These are phyloP conservation scores for Aspidiotus destructor DNA, from an alignment of 2,888 invertebrate species.

Conservation along the genomic window DNA sequence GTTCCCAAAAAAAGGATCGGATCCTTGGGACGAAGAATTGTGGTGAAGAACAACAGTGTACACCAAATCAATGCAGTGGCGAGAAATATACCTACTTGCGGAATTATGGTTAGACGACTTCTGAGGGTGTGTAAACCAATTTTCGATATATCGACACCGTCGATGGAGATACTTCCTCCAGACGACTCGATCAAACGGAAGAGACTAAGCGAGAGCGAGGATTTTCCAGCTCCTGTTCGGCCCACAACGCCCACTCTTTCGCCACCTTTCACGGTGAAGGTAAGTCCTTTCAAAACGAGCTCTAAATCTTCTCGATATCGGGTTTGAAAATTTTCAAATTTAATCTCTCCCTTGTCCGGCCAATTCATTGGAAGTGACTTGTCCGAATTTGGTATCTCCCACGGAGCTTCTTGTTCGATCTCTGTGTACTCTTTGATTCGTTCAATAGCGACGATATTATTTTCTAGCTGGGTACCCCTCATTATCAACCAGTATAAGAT, in stretches of 20 bases:
- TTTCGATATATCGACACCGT: conserved; percentile 67
- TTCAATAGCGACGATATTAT: conserved; percentile 94
- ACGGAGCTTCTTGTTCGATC: conserved; percentile 51
- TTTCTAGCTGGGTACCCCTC: conserved; percentile 93
- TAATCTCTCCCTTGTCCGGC: conserved; percentile 72
- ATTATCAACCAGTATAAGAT: conserved; percentile 92
- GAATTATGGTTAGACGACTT: conserved; percentile 48
- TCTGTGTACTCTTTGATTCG: conserved; percentile 92
- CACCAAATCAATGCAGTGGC: too few relatives aligned
- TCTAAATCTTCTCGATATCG: conserved; percentile 79
- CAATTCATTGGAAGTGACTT: conserved; percentile 47
- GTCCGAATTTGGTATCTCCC: conserved; percentile 7
- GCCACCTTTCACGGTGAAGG: conserved; percentile 65
- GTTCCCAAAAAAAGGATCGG: conserved; percentile 90
- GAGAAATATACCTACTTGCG: conserved; percentile 40
- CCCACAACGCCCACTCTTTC: conserved; percentile 84
- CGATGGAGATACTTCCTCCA: conserved; percentile 70
- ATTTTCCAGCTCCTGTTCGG: conserved; percentile 84
- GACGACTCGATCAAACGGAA: conserved; percentile 84
- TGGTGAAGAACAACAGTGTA: too few relatives aligned
- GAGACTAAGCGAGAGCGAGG: conserved; percentile 73
- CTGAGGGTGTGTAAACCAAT: conserved; percentile 79
- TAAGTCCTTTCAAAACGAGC: conserved; percentile 70
- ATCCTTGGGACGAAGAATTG: conserved; percentile 54
- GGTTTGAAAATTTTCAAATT: conserved; percentile 71